Percentiles rank a stretch among this genome's conserved stretches.
phyloP scores from a whole-genome alignment of 2,797 vertebrate genomes.

The Enteromius trimaculatus region DNA sequence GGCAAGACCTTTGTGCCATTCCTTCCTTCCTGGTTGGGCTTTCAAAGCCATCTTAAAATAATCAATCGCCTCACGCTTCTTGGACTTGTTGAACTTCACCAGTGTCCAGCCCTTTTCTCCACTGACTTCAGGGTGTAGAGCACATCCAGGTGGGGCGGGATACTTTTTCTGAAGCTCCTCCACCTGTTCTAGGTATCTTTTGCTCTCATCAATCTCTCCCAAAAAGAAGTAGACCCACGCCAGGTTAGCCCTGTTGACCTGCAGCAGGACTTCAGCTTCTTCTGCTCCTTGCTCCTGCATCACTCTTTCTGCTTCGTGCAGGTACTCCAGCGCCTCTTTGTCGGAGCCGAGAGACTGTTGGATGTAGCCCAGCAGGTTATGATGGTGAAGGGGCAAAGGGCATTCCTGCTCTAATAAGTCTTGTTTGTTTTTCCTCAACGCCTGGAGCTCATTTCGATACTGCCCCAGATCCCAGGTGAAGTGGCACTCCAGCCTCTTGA shows the following conservation, averaged over 20 bases:
- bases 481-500: constrained; percentile 28
- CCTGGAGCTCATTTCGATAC: not conserved
- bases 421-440: not conserved
- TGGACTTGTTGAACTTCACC: not conserved
- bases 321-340: not conserved
- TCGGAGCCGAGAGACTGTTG: not conserved
- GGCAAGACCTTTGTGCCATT: constrained; percentile 15
- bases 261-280: not conserved
- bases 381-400: not conserved
- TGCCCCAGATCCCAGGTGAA: constrained; percentile 33
- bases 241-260: constrained; percentile 25
- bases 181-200: constrained; percentile 25
- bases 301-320: constrained; percentile 26
- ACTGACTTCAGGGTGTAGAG: constrained; percentile 36
- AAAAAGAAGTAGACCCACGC: constrained; percentile 20
- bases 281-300: not conserved
- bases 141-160: constrained; percentile 3
- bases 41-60: constrained; percentile 11
- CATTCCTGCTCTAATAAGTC: not conserved
- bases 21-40: constrained; percentile 3
- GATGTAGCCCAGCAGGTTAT: constrained; percentile 44
- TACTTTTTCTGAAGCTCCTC: not conserved
- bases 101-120: constrained; percentile 31
- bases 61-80: not conserved
- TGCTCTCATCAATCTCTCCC: constrained; percentile 9